phyloP scores from a whole-genome alignment of 2,888 invertebrate species.

The Helleia helle region DNA sequence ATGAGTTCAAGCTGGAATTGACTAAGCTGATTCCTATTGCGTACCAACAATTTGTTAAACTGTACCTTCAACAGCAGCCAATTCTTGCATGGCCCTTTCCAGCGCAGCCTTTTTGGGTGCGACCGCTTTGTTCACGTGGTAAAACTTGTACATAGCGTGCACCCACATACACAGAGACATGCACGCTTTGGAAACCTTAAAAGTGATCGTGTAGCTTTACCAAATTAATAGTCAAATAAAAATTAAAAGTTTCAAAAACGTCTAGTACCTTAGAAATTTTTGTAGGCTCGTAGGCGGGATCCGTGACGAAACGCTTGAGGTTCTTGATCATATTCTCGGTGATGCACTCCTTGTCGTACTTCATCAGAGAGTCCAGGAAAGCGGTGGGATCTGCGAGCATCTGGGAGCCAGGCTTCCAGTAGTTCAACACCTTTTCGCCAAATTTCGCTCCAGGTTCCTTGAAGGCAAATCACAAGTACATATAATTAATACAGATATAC shows the following conservation, averaged over 20 bases:
- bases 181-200: constrained; percentile 83
- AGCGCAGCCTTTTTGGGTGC: constrained; percentile 93
- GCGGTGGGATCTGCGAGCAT: constrained; percentile 87
- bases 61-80: constrained; percentile 76
- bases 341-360: constrained; percentile 89
- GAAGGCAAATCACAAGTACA: background rate
- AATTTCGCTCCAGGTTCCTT: constrained; percentile 76
- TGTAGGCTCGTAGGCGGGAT: constrained; percentile 86
- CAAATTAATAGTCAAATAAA: no score
- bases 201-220: no score
- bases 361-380: constrained; percentile 87
- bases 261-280: constrained; percentile 84
- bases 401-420: constrained; percentile 90
- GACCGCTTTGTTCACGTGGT: constrained; percentile 86
- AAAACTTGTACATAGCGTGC: constrained; percentile 94
- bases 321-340: constrained; percentile 87
- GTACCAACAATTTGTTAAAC: no score
- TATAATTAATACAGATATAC: no score
- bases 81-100: constrained; percentile 79
- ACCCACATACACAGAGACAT: constrained; percentile 91
- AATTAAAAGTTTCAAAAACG: no score
- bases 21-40: no score
- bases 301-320: constrained; percentile 82
- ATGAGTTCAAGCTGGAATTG: no score
- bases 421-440: constrained; percentile 90